phyloP scores from a whole-genome alignment of 2,113 vertebrate genomes.

The Halcyon senegalensis region DNA sequence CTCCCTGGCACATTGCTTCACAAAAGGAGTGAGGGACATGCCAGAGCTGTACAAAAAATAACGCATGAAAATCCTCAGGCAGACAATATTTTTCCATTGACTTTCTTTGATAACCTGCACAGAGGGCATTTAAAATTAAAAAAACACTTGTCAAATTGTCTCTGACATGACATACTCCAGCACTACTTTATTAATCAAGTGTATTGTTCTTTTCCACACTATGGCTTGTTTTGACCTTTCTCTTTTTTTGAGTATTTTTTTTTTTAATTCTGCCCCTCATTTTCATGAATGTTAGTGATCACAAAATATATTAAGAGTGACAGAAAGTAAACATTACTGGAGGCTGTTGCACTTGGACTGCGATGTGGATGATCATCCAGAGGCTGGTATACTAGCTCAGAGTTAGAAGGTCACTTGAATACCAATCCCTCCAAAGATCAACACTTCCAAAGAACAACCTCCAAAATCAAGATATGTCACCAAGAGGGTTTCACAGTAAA shows the following conservation, averaged over 20 bases:
- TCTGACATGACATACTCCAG: background rate
- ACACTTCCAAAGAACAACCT: background rate
- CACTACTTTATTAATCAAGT: background rate
- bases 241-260: background rate
- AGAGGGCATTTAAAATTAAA: background rate
- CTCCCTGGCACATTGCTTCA: background rate
- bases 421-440: background rate
- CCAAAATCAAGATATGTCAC: background rate
- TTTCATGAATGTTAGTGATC: background rate
- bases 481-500: background rate
- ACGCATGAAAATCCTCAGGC: background rate
- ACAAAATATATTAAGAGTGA: conserved; percentile 15
- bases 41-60: background rate
- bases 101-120: background rate
- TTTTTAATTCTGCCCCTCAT: background rate
- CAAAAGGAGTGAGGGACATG: background rate
- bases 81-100: background rate
- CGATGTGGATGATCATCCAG: background rate
- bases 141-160: background rate
- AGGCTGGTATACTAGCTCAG: background rate
- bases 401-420: conserved; percentile 3
- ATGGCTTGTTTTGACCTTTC: background rate
- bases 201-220: background rate
- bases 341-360: conserved; percentile 19
- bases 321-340: conserved; percentile 27